Conservation (phyloP, 2,797 vertebrate species). For the Poeciliopsis gracilis region DNA sequence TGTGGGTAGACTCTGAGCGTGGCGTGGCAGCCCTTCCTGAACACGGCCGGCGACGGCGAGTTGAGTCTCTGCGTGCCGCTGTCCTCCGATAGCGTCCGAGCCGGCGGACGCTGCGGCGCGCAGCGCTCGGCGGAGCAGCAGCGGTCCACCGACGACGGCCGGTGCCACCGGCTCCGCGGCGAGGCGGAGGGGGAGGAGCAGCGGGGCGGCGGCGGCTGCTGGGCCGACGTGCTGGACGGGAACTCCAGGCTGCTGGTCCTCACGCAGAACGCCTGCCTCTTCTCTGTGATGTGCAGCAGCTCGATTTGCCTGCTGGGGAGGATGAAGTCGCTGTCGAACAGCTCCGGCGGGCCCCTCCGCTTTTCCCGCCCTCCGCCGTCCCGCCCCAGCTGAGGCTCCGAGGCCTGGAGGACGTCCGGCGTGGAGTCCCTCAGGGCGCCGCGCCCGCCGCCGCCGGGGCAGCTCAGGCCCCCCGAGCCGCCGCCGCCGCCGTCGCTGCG, state of each 20-base stretch:
- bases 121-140: slow-evolving; percentile 67
- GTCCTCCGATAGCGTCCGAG: slow-evolving; percentile 82
- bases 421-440: slow-evolving; percentile 76
- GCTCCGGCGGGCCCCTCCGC: slow-evolving; percentile 68
- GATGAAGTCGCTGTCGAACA: slow-evolving; percentile 91
- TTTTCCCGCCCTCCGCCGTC: slow-evolving; percentile 66
- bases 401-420: slow-evolving; percentile 85
- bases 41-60: slow-evolving; percentile 65
- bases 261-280: slow-evolving; percentile 89
- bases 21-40: slow-evolving; percentile 79
- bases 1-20: slow-evolving; percentile 87
- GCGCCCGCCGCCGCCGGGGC: slow-evolving; percentile 50
- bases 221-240: slow-evolving; percentile 66
- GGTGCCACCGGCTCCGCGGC: slow-evolving; percentile 63
- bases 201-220: slow-evolving; percentile 42
- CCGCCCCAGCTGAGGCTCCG: slow-evolving; percentile 66
- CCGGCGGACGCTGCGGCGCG: slow-evolving; percentile 44
- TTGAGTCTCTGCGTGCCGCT: slow-evolving; percentile 84
- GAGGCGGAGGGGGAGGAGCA: slow-evolving; percentile 65
- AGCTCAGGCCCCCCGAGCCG: slow-evolving; percentile 62
- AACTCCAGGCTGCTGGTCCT: slow-evolving; percentile 92
- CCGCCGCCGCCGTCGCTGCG: slow-evolving; percentile 74
- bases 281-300: slow-evolving; percentile 90
- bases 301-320: slow-evolving; percentile 92
- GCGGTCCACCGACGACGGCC: slow-evolving; percentile 78